A percentile compares a stretch with the other conserved stretches of the same genome.
Evolutionary conservation across 2,113 vertebrate species (phyloP).

Genomic region (Odocoileus hemionus): DNA sequence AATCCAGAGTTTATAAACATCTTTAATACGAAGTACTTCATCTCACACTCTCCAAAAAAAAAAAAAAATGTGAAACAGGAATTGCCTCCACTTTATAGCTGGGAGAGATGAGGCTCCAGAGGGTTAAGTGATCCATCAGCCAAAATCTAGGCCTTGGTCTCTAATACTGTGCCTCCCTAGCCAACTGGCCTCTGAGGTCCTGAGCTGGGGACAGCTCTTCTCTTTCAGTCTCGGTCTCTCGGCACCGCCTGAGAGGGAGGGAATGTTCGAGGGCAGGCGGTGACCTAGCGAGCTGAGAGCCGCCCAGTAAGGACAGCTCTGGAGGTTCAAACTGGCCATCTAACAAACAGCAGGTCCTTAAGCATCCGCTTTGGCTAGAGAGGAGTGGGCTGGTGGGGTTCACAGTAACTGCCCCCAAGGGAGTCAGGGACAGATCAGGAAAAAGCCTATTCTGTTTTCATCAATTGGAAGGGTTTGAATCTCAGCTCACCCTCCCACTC

Average conservation of each 20-base stretch:
- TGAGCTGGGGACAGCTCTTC: not conserved
- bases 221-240: not conserved
- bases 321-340: not conserved
- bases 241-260: not conserved
- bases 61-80: not conserved
- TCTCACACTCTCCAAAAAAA: not conserved
- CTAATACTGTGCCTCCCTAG: not conserved
- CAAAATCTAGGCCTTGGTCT: not conserved
- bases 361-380: not conserved
- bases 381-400: not conserved
- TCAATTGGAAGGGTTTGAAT: not conserved
- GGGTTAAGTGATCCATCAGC: not conserved
- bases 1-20: not conserved
- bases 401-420: not conserved
- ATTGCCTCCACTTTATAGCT: not conserved
- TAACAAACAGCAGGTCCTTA: not conserved
- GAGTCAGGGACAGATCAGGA: not conserved
- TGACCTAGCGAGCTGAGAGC: not conserved
- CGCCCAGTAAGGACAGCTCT: not conserved
- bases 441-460: not conserved
- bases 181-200: not conserved
- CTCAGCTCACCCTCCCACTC: not conserved
- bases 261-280: not conserved
- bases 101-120: not conserved
- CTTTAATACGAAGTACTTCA: not conserved